Evolutionary conservation across 53 echinoderm and acorn worm genomes (phyloP).

Genomic region (Temnopleurus reevesii): DNA sequence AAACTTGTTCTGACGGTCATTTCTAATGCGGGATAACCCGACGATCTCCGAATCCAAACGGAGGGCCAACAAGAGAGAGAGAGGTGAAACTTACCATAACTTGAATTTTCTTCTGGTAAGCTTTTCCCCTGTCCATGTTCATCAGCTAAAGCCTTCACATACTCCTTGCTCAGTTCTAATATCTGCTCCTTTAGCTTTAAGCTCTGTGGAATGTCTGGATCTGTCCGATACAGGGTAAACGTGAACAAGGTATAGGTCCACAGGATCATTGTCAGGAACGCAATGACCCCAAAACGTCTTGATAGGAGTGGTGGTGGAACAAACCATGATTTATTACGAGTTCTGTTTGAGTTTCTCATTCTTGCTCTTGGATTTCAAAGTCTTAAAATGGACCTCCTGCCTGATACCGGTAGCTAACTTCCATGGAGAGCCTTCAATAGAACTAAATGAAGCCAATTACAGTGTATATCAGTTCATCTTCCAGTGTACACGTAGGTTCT

Average conservation of each 20-base stretch:
- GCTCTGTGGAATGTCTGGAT: slow-evolving; percentile 68
- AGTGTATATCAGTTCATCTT: too few species aligned
- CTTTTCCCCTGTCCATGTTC: slow-evolving; percentile 71
- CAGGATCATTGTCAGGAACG: slow-evolving; percentile 42
- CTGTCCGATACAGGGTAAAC: slow-evolving; percentile 7
- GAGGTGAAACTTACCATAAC: slow-evolving; percentile 71
- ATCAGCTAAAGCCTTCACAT: slow-evolving; percentile 82
- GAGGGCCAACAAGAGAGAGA: too few species aligned
- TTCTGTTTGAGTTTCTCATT: slow-evolving; percentile 28
- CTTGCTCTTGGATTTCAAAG: too few species aligned
- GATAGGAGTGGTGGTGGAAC: background rate
- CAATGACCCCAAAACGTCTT: slow-evolving; percentile 36
- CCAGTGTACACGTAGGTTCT: too few species aligned
- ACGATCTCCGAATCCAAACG: too few species aligned
- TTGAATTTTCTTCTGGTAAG: slow-evolving; percentile 68
- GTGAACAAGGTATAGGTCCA: slow-evolving; percentile 56
- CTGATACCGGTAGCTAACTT: too few species aligned
- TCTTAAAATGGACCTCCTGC: too few species aligned
- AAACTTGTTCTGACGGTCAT: too few species aligned
- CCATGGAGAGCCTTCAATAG: too few species aligned
- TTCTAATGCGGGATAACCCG: too few species aligned
- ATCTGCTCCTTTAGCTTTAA: slow-evolving; percentile 73
- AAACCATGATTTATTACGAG: background rate
- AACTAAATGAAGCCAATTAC: too few species aligned
- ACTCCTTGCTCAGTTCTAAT: slow-evolving; percentile 81